Percentiles rank a stretch among this genome's conserved stretches.
These are phyloP conservation scores for Glaucopsyche alexis DNA, from an alignment of 2,888 invertebrate species.

Conservation along the genomic window DNA sequence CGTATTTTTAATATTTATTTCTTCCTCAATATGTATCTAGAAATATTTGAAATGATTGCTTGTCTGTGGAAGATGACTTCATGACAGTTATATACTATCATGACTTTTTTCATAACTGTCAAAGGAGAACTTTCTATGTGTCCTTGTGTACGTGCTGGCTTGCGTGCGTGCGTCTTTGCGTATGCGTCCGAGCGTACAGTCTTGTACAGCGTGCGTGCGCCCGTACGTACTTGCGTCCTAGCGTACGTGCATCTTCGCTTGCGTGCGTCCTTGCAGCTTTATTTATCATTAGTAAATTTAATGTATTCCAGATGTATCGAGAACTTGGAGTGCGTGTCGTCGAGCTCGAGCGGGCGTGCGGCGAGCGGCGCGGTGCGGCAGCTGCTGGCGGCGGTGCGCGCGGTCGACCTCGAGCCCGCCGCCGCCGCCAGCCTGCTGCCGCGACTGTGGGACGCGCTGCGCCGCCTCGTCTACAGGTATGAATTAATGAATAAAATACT, in stretches of 20 bases:
- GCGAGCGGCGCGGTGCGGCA: constrained; percentile 84
- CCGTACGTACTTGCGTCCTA: too few relatives aligned
- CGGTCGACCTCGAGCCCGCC: constrained; percentile 81
- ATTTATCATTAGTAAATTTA: not conserved
- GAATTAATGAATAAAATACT: too few relatives aligned
- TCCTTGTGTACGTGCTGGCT: too few relatives aligned
- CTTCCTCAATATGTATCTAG: too few relatives aligned
- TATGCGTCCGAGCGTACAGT: too few relatives aligned
- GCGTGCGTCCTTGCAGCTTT: not conserved
- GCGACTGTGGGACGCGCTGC: constrained; percentile 56
- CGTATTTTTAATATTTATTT: not conserved
- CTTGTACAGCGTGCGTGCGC: too few relatives aligned
- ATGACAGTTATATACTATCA: too few relatives aligned
- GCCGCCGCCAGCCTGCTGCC: constrained; percentile 62
- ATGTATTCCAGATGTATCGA: constrained; percentile 58
- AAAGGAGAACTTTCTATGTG: too few relatives aligned
- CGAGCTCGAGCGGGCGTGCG: constrained; percentile 58
- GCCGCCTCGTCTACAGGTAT: constrained; percentile 61
- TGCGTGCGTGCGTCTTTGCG: too few relatives aligned
- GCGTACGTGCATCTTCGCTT: not conserved
- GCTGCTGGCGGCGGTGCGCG: constrained; percentile 87
- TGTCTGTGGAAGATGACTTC: too few relatives aligned
- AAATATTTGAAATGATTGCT: too few relatives aligned
- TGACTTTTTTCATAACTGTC: too few relatives aligned
- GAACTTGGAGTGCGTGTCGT: constrained; percentile 61